Base-by-base conservation (phyloP, 2,797 vertebrate genomes). In the Hipposideros larvatus region DNA sequence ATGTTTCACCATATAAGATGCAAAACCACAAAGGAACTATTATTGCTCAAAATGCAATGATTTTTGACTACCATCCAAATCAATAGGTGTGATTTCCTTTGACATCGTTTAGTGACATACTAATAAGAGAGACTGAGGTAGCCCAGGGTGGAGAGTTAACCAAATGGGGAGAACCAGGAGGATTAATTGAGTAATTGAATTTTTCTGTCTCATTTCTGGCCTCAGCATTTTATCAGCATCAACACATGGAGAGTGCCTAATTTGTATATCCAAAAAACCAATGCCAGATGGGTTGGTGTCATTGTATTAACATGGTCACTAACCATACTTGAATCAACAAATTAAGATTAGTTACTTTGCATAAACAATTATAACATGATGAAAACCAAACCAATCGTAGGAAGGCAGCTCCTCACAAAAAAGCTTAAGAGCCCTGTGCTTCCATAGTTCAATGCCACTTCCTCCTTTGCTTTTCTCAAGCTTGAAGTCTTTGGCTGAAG, bases 301-400 rank as follows among this genome's bases (percentile, higher is more conserved):
- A n/a, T 66, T 65, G 31, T 2, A 9, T 34, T 34, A 74, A n/a
- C 16, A 79, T 41, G 6, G 68, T 87, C 28, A 55, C 21, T 66
- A 78, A 43, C 53, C 11, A 16, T 92, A 77, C 75, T 86, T 61
- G 66, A 83, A 80, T 53, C 63, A 82, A 75, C n/a, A 82, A 79
- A 46, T 85, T 68, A 85, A 55, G 37, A 75, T 75, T n/a, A 74
- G 59, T 53, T 34, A 51, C 18, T 94, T 95, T 91, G 48, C 55
- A 71, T 63, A 24, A 82, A 80, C 88, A 87, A 37, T 48, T 22
- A 28, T 24, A 65, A 41, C 61, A 92, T 53, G 22, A 13, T 70
- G 15, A 83, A 94, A 90, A 63, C 13, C 77, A 73, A 96, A 77
- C 8, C 59, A 86, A 8, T 71, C 15, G 22, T 2, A 80, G 37